Evolutionary conservation across 2,113 vertebrate species (phyloP).

Genomic region (Pelecanus crispus): DNA sequence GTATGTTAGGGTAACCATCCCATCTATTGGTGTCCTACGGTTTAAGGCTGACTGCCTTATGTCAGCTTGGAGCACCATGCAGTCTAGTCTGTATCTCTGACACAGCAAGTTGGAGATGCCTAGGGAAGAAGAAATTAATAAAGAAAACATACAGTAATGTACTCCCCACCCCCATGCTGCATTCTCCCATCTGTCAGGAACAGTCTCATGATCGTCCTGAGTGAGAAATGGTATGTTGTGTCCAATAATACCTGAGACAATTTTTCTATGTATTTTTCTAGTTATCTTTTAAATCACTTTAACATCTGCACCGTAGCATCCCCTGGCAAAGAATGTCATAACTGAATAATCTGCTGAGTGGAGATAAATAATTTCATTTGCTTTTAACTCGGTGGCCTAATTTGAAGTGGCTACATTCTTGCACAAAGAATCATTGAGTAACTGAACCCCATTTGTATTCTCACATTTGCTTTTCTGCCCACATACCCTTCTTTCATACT

Average conservation of each 20-base stretch:
- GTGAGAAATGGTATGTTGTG: rapidly evolving
- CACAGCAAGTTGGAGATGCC: not conserved
- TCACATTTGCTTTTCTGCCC: not conserved
- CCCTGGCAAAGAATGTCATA: not conserved
- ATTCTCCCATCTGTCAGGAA: not conserved
- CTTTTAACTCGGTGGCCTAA: not conserved
- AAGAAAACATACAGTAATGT: not conserved
- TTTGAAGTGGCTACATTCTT: not conserved
- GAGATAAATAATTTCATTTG: not conserved
- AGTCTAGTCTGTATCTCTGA: not conserved
- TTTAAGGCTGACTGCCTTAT: not conserved
- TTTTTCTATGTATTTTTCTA: not conserved
- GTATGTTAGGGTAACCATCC: not conserved
- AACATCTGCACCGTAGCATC: not conserved
- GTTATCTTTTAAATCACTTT: not conserved
- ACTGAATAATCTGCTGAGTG: not conserved
- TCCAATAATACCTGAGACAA: not conserved
- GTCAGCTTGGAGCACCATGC: not conserved
- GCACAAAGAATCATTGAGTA: not conserved
- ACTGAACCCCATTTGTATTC: not conserved
- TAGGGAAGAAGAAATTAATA: not conserved
- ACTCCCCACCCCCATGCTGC: rapidly evolving
- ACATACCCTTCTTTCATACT: not conserved
- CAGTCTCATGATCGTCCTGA: rapidly evolving
- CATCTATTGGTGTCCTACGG: not conserved